Evolutionary conservation across 2,797 vertebrate genomes (phyloP).

Genomic region (Balearica regulorum): DNA sequence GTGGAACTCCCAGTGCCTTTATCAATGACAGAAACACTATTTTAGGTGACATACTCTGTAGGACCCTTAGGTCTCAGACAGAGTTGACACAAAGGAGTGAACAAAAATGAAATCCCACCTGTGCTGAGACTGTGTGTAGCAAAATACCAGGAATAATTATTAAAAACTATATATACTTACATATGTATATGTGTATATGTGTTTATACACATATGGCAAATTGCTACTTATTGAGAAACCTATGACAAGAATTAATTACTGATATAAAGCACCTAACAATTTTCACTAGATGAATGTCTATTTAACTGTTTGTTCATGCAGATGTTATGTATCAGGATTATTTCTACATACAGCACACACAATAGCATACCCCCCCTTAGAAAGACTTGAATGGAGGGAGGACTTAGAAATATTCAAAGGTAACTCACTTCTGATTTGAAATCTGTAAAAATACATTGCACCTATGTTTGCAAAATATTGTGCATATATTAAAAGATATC

Average conservation of each 20-base stretch:
- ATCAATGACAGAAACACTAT: background rate
- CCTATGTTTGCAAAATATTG: background rate
- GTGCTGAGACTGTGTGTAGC: background rate
- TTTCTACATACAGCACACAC: background rate
- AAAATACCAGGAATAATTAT: background rate
- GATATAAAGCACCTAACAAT: background rate
- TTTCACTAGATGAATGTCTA: background rate
- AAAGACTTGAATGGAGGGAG: background rate
- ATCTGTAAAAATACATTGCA: background rate
- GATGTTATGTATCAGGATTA: background rate
- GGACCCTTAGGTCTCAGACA: background rate
- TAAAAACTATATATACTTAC: background rate
- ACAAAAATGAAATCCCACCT: background rate
- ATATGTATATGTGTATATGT: background rate
- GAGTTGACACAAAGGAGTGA: background rate
- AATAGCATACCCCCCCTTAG: background rate
- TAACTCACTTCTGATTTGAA: background rate
- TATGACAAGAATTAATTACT: background rate
- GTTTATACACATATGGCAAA: background rate
- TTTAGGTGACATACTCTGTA: background rate
- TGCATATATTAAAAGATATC: background rate
- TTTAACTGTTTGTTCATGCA: background rate
- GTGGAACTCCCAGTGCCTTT: background rate
- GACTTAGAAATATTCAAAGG: background rate
- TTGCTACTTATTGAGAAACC: background rate